Base-by-base conservation (phyloP, 2,888 invertebrate species). In the Fragum whitleyi region DNA sequence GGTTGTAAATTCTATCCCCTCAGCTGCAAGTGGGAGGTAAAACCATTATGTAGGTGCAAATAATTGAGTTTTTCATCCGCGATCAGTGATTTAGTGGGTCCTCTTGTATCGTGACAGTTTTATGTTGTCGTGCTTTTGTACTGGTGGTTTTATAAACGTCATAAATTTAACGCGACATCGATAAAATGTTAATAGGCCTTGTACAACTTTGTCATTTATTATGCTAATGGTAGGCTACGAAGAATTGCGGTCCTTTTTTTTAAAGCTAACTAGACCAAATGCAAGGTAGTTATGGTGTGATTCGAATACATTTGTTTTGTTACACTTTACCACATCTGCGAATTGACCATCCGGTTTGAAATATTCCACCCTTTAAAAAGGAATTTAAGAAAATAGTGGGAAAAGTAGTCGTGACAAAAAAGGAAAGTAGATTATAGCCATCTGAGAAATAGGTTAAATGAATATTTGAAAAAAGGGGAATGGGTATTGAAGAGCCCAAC, bases 171-270 rank as follows among this genome's bases (percentile, higher is more conserved):
- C 57, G 75, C 68, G 74, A 79, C 82, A 85, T 85, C 79, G 79
- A 85, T 85, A 81, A 85, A 82, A 81, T 79, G 85, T 77, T 85
- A 82, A 82, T 85, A 80, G 75, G 69, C 32, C 79, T 85, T 82
- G 81, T 82, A 85, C 77, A 73, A 65, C 68, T 71, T 76, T 85
- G 85, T 85, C 85, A 80, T 85, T 85, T 85, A 85, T 85, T 81
- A 85, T 79, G 77, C 79, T 85, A 85, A 85, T 81, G 79, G 79
- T 72, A 73, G 59, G 85, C 68, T 77, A 67, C 28, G 79, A 77
- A 39, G 42, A 65, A 42, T 57, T 47, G 39, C 3, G 47, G n/a
- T 47, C 47, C n/a, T 47, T 47, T 47, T 19, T 39, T 9, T 39
- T 6, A 6, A 39, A 9, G 14, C 39, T 9, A 9, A 6, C 39